Conservation (phyloP, 2,113 vertebrate genomes). For the Coptodon bakossiorum region DNA sequence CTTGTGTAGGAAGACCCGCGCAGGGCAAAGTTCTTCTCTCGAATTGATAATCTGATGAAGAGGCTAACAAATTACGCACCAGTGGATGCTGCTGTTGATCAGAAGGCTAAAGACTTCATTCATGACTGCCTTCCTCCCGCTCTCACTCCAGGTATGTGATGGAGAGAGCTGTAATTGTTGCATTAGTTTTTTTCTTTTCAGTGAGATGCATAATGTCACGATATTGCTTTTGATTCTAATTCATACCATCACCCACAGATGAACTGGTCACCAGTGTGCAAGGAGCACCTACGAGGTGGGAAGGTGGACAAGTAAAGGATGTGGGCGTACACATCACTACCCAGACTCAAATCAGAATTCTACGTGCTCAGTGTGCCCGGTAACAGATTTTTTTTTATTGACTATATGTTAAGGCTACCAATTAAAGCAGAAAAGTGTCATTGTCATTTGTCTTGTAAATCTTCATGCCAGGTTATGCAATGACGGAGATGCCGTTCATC, state of each 20-base stretch:
- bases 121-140: conserved; percentile 90
- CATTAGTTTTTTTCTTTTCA: background rate
- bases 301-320: conserved; percentile 65
- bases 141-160: conserved; percentile 71
- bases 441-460: background rate
- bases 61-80: conserved; percentile 80
- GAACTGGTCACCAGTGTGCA: conserved; percentile 79
- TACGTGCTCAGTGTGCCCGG: conserved; percentile 79
- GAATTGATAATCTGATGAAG: conserved; percentile 75
- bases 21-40: conserved; percentile 77
- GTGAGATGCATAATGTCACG: background rate
- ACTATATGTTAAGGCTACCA: background rate
- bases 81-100: conserved; percentile 90
- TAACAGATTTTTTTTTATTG: background rate
- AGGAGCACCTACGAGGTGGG: conserved; percentile 80
- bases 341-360: conserved; percentile 79
- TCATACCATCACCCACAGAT: conserved; percentile 40
- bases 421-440: background rate
- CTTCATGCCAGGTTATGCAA: conserved; percentile 76
- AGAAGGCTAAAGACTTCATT: conserved; percentile 85
- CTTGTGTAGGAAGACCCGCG: conserved; percentile 68
- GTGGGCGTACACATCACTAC: conserved; percentile 67
- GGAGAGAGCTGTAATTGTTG: background rate
- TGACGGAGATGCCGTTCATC: conserved; percentile 77
- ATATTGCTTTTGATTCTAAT: background rate